phyloP scores from a whole-genome alignment of 1,140 invertebrate genomes.

The Zaprionus tsacasi region DNA sequence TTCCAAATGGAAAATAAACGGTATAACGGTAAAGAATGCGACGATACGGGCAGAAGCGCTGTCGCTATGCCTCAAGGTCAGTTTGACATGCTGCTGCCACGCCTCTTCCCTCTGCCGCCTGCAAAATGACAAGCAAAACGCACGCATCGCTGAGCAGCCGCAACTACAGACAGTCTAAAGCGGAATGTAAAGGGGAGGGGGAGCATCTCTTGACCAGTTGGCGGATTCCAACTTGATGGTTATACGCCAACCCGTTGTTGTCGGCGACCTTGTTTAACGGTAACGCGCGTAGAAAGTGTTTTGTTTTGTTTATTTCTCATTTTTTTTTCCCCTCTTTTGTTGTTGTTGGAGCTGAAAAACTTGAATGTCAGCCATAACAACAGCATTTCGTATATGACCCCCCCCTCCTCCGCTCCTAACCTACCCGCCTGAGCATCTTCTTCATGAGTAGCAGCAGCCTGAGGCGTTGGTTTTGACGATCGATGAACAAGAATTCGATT shows the following conservation, averaged over 20 bases:
- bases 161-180: neutral
- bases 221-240: constrained; percentile 34
- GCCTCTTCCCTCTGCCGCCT: neutral
- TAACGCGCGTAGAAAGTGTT: constrained; percentile 81
- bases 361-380: constrained; percentile 59
- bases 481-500: constrained; percentile 46
- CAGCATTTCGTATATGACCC: constrained; percentile 9
- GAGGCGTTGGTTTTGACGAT: constrained; percentile 29
- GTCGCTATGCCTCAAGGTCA: constrained; percentile 42
- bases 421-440: constrained; percentile 11
- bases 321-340: constrained; percentile 35
- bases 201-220: constrained; percentile 47
- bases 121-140: constrained; percentile 49
- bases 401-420: neutral
- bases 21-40: constrained; percentile 50
- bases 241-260: constrained; percentile 32
- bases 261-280: constrained; percentile 79
- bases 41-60: constrained; percentile 24
- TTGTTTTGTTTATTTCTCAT: constrained; percentile 50
- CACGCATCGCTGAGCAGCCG: constrained; percentile 43
- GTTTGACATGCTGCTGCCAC: neutral
- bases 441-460: neutral
- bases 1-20: constrained; percentile 22
- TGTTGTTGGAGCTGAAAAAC: constrained; percentile 55
- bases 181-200: neutral